phyloP scores from a whole-genome alignment of 2,797 vertebrate genomes.

The Percopsis omiscomaycus region DNA sequence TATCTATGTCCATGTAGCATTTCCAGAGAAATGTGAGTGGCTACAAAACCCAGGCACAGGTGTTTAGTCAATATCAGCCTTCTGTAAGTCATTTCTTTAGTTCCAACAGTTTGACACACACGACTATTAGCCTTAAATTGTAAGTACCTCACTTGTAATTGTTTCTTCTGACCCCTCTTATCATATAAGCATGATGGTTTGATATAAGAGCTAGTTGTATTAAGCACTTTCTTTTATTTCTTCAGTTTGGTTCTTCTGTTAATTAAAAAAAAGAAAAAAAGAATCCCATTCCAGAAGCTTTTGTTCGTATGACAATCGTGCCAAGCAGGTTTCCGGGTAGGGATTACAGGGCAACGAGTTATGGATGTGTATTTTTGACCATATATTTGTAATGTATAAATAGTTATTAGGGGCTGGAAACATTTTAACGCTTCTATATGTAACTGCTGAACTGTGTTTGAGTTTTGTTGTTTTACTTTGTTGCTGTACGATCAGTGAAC shows the following conservation, averaged over 20 bases:
- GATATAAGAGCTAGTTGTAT: conserved; percentile 24
- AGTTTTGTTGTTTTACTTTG: conserved; percentile 48
- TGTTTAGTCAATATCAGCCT: conserved; percentile 24
- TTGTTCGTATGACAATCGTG: conserved; percentile 71
- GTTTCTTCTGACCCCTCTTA: conserved; percentile 30
- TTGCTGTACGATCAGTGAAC: conserved; percentile 38
- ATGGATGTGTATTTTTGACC: conserved; percentile 55
- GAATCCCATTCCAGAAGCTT: conserved; percentile 34
- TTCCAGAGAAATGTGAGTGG: conserved; percentile 24
- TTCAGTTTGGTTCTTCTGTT: conserved; percentile 16
- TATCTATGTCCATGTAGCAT: conserved; percentile 58
- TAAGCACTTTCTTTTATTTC: conserved; percentile 1
- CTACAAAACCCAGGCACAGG: conserved; percentile 32
- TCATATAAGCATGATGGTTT: conserved; percentile 31
- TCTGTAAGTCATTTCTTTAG: conserved; percentile 13
- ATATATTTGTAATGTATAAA: conserved; percentile 56
- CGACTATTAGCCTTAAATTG: conserved; percentile 60
- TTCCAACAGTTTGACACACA: conserved; percentile 5
- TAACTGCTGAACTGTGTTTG: conserved; percentile 51
- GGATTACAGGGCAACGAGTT: conserved; percentile 27
- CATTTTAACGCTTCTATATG: conserved; percentile 47
- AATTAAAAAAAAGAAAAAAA: neutral
- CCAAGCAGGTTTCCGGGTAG: conserved; percentile 64
- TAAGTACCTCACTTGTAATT: conserved; percentile 48
- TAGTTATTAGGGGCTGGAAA: conserved; percentile 57